phyloP scores from a whole-genome alignment of 2,888 invertebrate genomes.

The Lithosia quadra region DNA sequence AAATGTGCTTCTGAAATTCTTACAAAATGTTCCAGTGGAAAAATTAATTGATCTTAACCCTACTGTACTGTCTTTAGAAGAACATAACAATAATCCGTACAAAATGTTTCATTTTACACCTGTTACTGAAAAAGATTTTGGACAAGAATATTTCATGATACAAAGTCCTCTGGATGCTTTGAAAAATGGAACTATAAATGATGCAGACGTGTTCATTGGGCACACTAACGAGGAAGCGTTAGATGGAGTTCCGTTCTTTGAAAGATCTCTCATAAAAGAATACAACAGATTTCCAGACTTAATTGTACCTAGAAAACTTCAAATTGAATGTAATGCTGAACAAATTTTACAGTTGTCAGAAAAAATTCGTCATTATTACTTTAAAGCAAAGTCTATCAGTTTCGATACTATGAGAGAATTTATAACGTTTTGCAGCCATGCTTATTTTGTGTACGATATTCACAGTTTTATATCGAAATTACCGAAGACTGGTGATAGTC shows the following conservation, averaged over 20 bases:
- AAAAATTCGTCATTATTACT: slow-evolving; percentile 21
- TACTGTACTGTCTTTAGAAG: slow-evolving; percentile 21
- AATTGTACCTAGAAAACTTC: slow-evolving; percentile 29
- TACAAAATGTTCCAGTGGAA: slow-evolving; percentile 26
- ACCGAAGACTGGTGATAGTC: slow-evolving; percentile 24
- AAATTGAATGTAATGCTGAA: slow-evolving; percentile 14
- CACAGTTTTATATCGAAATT: slow-evolving; percentile 29
- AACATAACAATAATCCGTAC: slow-evolving; percentile 7
- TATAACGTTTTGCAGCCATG: slow-evolving; percentile 11
- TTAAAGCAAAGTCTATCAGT: slow-evolving; percentile 18
- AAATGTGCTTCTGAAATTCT: slow-evolving; percentile 17
- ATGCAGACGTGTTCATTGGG: slow-evolving; percentile 26
- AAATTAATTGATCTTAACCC: slow-evolving; percentile 21
- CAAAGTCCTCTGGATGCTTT: slow-evolving; percentile 14
- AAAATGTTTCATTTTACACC: slow-evolving; percentile 30
- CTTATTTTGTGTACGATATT: slow-evolving; percentile 18
- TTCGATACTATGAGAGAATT: slow-evolving; percentile 18
- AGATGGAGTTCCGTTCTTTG: slow-evolving; percentile 38
- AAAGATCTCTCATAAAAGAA: slow-evolving; percentile 17
- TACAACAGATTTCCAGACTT: slow-evolving; percentile 28
- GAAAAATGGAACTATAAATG: slow-evolving; percentile 18
- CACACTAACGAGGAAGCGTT: slow-evolving; percentile 64
- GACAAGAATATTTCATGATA: slow-evolving; percentile 30
- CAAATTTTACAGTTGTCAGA: slow-evolving; percentile 18
- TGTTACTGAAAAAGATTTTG: slow-evolving; percentile 27